Evolutionary conservation across 2,888 invertebrate genomes (phyloP).

Genomic region (Corbicula japonica): DNA sequence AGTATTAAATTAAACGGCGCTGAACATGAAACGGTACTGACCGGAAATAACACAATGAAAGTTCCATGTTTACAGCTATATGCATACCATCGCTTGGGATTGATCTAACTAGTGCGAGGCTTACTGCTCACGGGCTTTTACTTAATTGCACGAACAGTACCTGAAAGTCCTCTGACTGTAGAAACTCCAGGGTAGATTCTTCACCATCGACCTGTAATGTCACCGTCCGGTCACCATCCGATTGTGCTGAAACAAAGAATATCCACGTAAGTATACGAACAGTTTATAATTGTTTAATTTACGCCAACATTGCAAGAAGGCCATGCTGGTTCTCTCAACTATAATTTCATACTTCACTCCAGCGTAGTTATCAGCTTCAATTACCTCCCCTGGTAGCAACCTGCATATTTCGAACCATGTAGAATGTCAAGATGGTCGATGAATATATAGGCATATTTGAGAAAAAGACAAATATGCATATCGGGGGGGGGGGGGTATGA

Average conservation of each 20-base stretch:
- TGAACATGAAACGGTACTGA: too few relatives aligned
- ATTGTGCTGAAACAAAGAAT: constrained; percentile 52
- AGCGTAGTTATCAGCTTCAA: not conserved
- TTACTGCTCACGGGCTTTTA: too few relatives aligned
- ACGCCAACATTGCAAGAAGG: not conserved
- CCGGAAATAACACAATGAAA: too few relatives aligned
- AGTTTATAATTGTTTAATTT: not conserved
- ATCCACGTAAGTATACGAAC: not conserved
- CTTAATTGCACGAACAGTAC: too few relatives aligned
- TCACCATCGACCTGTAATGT: constrained; percentile 91
- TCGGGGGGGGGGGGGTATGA: too few relatives aligned
- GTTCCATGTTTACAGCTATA: too few relatives aligned
- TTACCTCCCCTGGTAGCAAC: not conserved
- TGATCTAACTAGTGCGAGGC: too few relatives aligned
- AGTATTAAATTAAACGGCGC: too few relatives aligned
- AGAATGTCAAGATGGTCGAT: not conserved
- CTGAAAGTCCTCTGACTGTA: constrained; percentile 50
- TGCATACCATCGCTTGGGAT: too few relatives aligned
- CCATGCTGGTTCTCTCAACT: not conserved
- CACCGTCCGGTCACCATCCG: constrained; percentile 53
- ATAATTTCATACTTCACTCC: not conserved
- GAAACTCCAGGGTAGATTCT: constrained; percentile 95
- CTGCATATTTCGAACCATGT: not conserved
- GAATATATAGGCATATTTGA: too few relatives aligned
- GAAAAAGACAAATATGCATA: too few relatives aligned